Conservation (phyloP, 2,797 vertebrate species). For the Gymnoscopelus braueri region DNA sequence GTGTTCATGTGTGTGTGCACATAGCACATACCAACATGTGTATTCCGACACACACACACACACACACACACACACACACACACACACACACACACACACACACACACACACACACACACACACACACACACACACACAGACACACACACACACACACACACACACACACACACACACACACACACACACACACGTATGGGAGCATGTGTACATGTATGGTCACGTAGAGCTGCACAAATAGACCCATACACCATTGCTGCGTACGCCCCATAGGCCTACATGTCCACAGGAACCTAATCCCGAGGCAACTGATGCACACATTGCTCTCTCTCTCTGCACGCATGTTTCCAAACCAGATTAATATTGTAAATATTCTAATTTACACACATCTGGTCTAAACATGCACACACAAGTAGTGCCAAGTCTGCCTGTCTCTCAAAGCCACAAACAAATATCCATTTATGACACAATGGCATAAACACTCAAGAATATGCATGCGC, state of each 20-base stretch:
- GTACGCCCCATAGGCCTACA: slow-evolving; percentile 2
- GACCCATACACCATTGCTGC: not conserved
- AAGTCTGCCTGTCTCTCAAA: slow-evolving; percentile 48
- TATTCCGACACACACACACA: slow-evolving; percentile 24
- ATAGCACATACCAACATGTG: slow-evolving; percentile 37
- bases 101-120: slow-evolving; percentile 23
- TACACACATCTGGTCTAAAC: slow-evolving; percentile 58
- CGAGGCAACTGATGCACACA: slow-evolving; percentile 38
- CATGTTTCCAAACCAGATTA: slow-evolving; percentile 20
- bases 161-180: slow-evolving; percentile 1
- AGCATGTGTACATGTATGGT: slow-evolving; percentile 3
- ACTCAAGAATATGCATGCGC: slow-evolving; percentile 41
- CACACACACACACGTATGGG: slow-evolving; percentile 13
- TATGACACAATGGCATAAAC: slow-evolving; percentile 58
- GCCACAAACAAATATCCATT: slow-evolving; percentile 33
- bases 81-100: slow-evolving; percentile 29
- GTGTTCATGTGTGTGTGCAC: slow-evolving; percentile 18
- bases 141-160: slow-evolving; percentile 12
- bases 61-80: slow-evolving; percentile 15
- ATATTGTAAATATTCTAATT: slow-evolving; percentile 46
- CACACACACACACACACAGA: slow-evolving; percentile 3
- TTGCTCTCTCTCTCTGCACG: slow-evolving; percentile 11
- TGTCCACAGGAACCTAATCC: slow-evolving; percentile 33
- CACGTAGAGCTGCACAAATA: slow-evolving; percentile 11
- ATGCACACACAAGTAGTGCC: slow-evolving; percentile 33